Evolutionary conservation across 1,140 invertebrate species (phyloP), one percentile per base, ranked within the genome.

Genomic region (Delia radicum): DNA sequence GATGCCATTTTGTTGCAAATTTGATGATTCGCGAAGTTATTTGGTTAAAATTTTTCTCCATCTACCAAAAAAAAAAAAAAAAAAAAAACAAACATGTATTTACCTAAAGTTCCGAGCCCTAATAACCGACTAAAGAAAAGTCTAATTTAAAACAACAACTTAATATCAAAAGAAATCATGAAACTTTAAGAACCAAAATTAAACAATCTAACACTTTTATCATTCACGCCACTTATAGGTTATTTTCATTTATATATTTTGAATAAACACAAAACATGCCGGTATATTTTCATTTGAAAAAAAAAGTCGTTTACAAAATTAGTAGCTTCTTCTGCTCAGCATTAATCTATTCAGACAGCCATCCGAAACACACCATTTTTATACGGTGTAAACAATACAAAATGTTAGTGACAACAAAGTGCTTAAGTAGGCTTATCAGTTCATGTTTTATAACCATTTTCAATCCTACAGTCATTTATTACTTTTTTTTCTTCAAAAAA

Each of bases 251-350:
- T 5, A 21, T 4, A 15, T 55, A 18, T 1, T 0, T 21, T 21
- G 12, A 33, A 37, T 10, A 37, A 37, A 37, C 4, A 18, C n/a
- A 55, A 55, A 21, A 55, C n/a, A 21, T 21, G n/a, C n/a, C 48
- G 48, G n/a, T 21, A 55, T 55, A 21, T 21, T n/a, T 48, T n/a
- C n/a, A 55, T 21, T 55, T 48, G 12, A 48, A 15, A 48, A 15
- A n/a, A 48, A 48, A 48, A 5, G 42, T n/a, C n/a, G 8, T 21
- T 21, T 18, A 18, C 46, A 55, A 55, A 24, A 55, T 55, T 21
- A 55, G 48, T 55, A 55, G 48, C 48, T 55, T 48, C 46, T 48
- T n/a, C n/a, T n/a, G n/a, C n/a, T n/a, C n/a, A n/a, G n/a, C n/a
- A n/a, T n/a, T n/a, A n/a, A 48, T 48, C 18, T 48, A 33, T 12